A percentile compares a stretch with the other conserved stretches of the same genome.
phyloP scores from a whole-genome alignment of 2,113 vertebrate species.

The Oenanthe melanoleuca region DNA sequence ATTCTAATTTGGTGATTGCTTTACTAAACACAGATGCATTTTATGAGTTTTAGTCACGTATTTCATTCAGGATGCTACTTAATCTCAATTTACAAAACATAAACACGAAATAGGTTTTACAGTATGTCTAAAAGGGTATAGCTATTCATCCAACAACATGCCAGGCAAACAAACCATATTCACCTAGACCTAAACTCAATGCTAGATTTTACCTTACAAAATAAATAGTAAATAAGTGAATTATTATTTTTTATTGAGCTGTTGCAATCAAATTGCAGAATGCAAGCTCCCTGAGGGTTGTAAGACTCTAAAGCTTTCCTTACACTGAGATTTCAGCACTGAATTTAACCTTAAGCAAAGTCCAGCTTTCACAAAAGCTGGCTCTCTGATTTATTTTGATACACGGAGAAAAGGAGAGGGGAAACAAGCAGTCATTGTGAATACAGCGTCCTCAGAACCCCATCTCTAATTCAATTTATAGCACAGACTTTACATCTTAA shows the following conservation, averaged over 20 bases:
- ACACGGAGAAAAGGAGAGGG: constrained; percentile 20
- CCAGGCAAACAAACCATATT: constrained; percentile 56
- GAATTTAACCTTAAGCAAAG: constrained; percentile 69
- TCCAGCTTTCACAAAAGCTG: constrained; percentile 69
- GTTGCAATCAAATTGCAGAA: constrained; percentile 55
- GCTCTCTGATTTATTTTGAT: constrained; percentile 39
- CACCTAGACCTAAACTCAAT: constrained; percentile 60
- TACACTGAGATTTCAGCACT: constrained; percentile 26
- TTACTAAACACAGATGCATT: constrained; percentile 65
- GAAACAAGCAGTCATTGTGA: constrained; percentile 31
- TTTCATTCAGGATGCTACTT: constrained; percentile 71
- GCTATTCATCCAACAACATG: constrained; percentile 41
- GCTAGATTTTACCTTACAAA: constrained; percentile 28
- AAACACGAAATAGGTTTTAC: constrained; percentile 61
- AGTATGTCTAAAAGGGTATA: background rate
- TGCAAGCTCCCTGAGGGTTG: constrained; percentile 42
- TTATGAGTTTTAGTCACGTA: constrained; percentile 69
- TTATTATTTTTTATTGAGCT: constrained; percentile 58
- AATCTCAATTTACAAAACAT: constrained; percentile 68
- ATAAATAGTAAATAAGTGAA: constrained; percentile 54
- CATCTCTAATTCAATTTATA: constrained; percentile 71
- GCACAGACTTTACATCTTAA: constrained; percentile 75
- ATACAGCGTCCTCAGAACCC: constrained; percentile 59
- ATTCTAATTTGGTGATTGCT: constrained; percentile 65
- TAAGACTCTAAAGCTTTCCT: constrained; percentile 54